Percentiles rank a stretch among this genome's conserved stretches.
These are phyloP conservation scores for Macrochelys suwanniensis DNA, from an alignment of 2,797 vertebrate species.

Conservation along the genomic window DNA sequence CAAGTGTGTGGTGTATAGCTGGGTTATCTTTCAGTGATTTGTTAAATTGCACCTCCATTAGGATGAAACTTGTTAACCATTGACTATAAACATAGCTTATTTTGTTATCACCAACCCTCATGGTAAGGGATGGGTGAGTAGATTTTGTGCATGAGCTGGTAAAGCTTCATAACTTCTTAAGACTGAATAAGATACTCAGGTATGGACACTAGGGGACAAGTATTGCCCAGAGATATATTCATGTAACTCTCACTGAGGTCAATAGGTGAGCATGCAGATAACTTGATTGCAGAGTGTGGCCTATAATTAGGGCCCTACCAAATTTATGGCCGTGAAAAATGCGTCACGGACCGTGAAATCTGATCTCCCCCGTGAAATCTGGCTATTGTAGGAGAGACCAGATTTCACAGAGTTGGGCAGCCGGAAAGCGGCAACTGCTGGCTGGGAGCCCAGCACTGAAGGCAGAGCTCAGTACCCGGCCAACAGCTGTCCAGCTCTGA, in stretches of 20 bases:
- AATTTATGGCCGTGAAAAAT: no score
- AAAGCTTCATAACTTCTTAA: neutral
- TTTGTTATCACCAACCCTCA: neutral
- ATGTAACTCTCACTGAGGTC: accelerated
- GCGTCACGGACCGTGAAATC: no score
- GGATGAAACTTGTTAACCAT: neutral
- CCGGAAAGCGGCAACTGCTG: no score
- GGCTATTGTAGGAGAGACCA: no score
- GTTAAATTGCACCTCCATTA: neutral
- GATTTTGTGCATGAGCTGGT: neutral
- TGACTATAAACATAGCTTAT: neutral
- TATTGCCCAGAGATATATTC: accelerated
- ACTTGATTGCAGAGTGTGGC: neutral
- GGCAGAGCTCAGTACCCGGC: no score
- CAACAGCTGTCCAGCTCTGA: no score
- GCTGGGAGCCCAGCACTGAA: no score
- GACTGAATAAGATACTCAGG: neutral
- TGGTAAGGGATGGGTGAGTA: neutral
- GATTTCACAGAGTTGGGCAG: no score
- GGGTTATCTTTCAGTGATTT: neutral
- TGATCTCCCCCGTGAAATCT: no score
- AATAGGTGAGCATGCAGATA: neutral
- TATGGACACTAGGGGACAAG: neutral
- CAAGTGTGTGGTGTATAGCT: neutral
- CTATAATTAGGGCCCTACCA: neutral